Percentiles rank a stretch among this genome's conserved stretches.
Conservation (phyloP, 2,113 vertebrate genomes). For the Parus major region DNA sequence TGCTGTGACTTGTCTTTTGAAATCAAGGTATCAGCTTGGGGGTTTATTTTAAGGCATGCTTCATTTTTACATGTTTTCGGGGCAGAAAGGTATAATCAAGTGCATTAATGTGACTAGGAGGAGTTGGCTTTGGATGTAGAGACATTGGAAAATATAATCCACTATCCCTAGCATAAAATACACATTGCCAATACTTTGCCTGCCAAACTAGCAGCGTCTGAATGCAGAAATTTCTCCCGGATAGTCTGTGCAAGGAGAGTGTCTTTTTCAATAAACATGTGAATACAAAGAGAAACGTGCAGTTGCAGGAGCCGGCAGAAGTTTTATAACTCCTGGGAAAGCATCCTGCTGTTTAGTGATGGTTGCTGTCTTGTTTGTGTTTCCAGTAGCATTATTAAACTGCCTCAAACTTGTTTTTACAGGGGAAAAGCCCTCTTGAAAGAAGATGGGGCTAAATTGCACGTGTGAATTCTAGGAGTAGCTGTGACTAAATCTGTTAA, state of each 20-base stretch:
- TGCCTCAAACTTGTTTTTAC: constrained; percentile 20
- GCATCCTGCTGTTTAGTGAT: not conserved
- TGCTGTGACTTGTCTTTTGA: accelerated
- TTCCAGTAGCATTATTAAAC: not conserved
- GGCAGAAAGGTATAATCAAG: not conserved
- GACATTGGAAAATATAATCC: not conserved
- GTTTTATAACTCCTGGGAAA: not conserved
- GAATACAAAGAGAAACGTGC: too few relatives aligned
- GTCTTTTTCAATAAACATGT: accelerated
- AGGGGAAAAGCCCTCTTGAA: not conserved
- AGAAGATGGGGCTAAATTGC: not conserved
- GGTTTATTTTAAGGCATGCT: not conserved
- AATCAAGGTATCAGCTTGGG: not conserved
- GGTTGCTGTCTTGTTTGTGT: not conserved
- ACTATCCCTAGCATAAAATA: not conserved
- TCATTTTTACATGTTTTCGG: accelerated
- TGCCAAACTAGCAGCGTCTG: accelerated
- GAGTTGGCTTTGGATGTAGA: not conserved
- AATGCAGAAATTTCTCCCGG: not conserved
- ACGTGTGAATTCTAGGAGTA: not conserved
- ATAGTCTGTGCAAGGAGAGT: not conserved
- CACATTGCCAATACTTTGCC: accelerated
- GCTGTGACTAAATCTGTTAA: not conserved
- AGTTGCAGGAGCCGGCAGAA: not conserved
- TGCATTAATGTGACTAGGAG: accelerated